Conservation (phyloP, 2,797 vertebrate species). For the Sebastes cheni region DNA sequence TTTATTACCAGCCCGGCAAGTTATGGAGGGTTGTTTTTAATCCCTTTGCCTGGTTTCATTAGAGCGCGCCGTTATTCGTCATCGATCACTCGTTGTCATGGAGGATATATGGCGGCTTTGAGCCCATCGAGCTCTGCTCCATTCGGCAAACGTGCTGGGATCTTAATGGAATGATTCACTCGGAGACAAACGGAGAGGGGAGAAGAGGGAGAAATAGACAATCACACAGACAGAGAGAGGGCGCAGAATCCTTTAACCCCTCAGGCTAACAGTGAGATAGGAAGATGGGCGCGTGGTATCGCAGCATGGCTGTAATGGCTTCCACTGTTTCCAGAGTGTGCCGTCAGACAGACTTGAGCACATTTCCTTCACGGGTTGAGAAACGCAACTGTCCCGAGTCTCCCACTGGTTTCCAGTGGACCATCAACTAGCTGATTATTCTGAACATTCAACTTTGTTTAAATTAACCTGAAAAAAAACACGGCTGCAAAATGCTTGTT, state of each 20-base stretch:
- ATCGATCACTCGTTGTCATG: constrained; percentile 70
- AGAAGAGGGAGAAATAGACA: not conserved
- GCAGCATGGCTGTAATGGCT: constrained; percentile 25
- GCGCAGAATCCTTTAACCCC: constrained; percentile 33
- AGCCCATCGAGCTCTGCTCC: constrained; percentile 31
- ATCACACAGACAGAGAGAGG: not conserved
- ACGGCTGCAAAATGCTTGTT: no score
- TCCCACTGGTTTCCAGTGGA: not conserved
- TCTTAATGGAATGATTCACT: constrained; percentile 64
- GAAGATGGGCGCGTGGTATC: not conserved
- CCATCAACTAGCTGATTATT: not conserved
- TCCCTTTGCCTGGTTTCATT: constrained; percentile 66
- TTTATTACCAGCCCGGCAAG: constrained; percentile 31
- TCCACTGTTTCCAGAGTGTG: not conserved
- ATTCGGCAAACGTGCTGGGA: constrained; percentile 43
- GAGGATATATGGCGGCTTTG: constrained; percentile 56
- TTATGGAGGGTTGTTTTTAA: constrained; percentile 61
- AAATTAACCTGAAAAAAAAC: not conserved
- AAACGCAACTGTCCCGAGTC: not conserved
- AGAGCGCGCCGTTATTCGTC: constrained; percentile 57
- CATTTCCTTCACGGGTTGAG: constrained; percentile 6
- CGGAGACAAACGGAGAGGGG: not conserved
- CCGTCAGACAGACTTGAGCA: not conserved
- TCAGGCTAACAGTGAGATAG: constrained; percentile 8
- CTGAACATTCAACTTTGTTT: not conserved